Evolutionary conservation across 2,113 vertebrate genomes (phyloP).

Genomic region (Ceratotherium simum): DNA sequence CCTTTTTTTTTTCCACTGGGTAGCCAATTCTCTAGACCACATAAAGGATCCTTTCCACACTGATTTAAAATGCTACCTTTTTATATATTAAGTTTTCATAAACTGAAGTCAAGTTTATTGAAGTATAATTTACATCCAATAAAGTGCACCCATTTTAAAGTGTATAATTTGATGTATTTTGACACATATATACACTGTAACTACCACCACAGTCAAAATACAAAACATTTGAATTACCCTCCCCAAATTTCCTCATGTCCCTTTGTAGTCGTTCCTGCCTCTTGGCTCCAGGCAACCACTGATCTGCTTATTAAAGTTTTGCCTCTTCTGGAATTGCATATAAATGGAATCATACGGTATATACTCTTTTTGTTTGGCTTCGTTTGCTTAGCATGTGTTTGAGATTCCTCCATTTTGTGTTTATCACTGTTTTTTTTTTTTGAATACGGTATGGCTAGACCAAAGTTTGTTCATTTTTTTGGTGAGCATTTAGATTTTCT

Average conservation of each 20-base stretch:
- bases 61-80: neutral
- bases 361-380: neutral
- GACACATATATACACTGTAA: neutral
- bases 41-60: neutral
- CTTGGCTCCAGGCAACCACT: neutral
- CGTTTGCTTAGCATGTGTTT: neutral
- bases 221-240: neutral
- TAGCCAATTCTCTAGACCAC: neutral
- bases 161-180: neutral
- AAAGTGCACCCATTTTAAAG: neutral
- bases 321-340: neutral
- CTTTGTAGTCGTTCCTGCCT: neutral
- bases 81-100: neutral
- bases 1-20: neutral
- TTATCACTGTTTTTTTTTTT: neutral
- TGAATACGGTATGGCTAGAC: neutral
- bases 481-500: neutral
- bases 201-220: neutral
- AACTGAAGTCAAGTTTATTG: neutral
- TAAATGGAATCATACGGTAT: neutral
- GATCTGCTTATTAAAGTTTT: neutral
- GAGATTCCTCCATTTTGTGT: neutral
- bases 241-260: neutral
- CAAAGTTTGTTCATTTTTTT: neutral
- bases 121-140: neutral